These are phyloP conservation scores for Hipparchia sbordonii DNA, from an alignment of 2,888 invertebrate genomes.

Conservation along the genomic window DNA sequence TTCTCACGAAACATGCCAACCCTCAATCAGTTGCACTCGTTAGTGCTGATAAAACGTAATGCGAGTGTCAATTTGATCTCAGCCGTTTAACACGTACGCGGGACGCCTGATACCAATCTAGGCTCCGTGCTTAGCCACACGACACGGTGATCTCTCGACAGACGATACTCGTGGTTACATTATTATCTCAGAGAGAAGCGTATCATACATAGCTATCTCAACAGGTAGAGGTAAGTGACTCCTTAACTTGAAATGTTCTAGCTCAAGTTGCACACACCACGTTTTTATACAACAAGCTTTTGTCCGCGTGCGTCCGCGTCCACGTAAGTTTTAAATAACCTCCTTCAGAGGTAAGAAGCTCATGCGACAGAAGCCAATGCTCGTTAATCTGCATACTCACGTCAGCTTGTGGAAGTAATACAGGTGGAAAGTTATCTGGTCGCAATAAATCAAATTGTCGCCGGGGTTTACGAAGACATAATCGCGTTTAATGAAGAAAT, in stretches of 20 bases:
- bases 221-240: no score
- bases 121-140: neutral
- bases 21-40: constrained; percentile 6
- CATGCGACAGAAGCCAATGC: neutral
- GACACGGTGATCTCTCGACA: neutral
- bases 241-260: no score
- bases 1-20: neutral
- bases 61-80: constrained; percentile 18
- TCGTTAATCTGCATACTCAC: neutral
- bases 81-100: constrained; percentile 8
- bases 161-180: constrained; percentile 14
- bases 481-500: constrained; percentile 33
- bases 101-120: neutral
- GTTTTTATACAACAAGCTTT: no score
- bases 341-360: no score
- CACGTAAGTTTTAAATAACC: no score
- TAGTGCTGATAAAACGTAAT: constrained; percentile 15
- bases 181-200: neutral
- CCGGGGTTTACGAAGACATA: constrained; percentile 14
- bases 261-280: no score
- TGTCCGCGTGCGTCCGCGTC: no score
- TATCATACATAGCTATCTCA: no score
- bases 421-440: constrained; percentile 10
- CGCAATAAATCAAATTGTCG: constrained; percentile 24
- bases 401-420: neutral